phyloP scores from a whole-genome alignment of 2,888 invertebrate genomes.

The Leucozona laternaria region DNA sequence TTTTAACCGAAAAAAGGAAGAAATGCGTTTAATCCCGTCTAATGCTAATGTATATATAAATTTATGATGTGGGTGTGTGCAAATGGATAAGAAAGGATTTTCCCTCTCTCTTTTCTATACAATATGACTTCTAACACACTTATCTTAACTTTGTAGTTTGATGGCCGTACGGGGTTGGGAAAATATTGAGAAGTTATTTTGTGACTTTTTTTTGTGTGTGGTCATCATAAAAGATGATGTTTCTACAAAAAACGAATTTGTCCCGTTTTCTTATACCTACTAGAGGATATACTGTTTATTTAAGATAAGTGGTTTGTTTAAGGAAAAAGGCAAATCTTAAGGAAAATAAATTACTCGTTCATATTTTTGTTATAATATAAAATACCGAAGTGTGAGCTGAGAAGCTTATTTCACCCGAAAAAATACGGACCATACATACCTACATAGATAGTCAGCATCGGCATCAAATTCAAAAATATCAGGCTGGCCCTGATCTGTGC shows the following conservation, averaged over 20 bases:
- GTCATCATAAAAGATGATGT: conserved; percentile 64
- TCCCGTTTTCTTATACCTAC: not conserved
- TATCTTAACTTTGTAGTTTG: not conserved
- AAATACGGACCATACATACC: too few relatives aligned
- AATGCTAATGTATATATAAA: conserved; percentile 54
- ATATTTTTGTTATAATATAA: too few relatives aligned
- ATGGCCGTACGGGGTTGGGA: not conserved
- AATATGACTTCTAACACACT: not conserved
- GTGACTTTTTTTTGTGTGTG: conserved; percentile 55
- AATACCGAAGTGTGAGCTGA: too few relatives aligned
- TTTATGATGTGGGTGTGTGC: conserved; percentile 60
- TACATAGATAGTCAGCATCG: too few relatives aligned
- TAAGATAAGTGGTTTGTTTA: conserved; percentile 18
- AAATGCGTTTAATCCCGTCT: conserved; percentile 63
- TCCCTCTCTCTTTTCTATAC: not conserved
- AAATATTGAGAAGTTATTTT: conserved; percentile 12
- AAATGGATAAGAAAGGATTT: conserved; percentile 65
- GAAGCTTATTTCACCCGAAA: too few relatives aligned
- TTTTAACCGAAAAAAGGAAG: conserved; percentile 43
- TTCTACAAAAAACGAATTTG: conserved; percentile 42
- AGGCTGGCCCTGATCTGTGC: too few relatives aligned
- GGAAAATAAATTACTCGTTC: not conserved
- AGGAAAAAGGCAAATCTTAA: not conserved
- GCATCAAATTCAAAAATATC: too few relatives aligned
- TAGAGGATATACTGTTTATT: not conserved